Evolutionary conservation across 2,888 invertebrate genomes (phyloP).

Genomic region (Stegana nigrithorax): DNA sequence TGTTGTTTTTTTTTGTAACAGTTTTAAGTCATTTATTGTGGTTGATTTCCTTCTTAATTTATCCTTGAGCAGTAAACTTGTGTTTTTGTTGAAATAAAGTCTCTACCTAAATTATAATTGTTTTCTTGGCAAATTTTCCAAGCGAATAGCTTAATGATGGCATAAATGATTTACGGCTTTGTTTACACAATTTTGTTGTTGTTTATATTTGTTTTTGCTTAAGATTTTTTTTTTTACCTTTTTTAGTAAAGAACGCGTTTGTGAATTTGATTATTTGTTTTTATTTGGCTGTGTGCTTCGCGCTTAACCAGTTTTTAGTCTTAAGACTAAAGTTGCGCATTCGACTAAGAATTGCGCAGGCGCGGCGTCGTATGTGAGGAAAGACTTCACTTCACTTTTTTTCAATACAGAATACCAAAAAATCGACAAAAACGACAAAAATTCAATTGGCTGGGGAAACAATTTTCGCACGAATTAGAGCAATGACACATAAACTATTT

Average conservation of each 20-base stretch:
- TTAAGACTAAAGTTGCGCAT: background rate
- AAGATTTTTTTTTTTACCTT: slow-evolving; percentile 3
- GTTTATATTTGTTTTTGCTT: background rate
- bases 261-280: background rate
- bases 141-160: background rate
- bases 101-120: too few species aligned
- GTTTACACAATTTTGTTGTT: background rate
- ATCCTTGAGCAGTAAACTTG: slow-evolving; percentile 1
- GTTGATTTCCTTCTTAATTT: too few species aligned
- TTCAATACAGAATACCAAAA: background rate
- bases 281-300: background rate
- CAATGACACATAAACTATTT: background rate
- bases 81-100: too few species aligned
- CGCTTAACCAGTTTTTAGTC: slow-evolving; percentile 8
- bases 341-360: background rate
- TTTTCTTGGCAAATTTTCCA: background rate
- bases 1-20: too few species aligned
- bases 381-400: background rate
- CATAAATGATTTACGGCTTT: background rate
- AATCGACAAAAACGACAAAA: too few species aligned
- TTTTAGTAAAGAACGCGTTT: slow-evolving; percentile 8
- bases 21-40: too few species aligned
- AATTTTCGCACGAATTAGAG: background rate
- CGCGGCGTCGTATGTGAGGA: background rate
- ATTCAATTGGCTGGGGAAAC: too few species aligned